Evolutionary conservation across 2,797 vertebrate genomes (phyloP), one percentile per base, ranked within the genome.

Genomic region (Karalla daura): DNA sequence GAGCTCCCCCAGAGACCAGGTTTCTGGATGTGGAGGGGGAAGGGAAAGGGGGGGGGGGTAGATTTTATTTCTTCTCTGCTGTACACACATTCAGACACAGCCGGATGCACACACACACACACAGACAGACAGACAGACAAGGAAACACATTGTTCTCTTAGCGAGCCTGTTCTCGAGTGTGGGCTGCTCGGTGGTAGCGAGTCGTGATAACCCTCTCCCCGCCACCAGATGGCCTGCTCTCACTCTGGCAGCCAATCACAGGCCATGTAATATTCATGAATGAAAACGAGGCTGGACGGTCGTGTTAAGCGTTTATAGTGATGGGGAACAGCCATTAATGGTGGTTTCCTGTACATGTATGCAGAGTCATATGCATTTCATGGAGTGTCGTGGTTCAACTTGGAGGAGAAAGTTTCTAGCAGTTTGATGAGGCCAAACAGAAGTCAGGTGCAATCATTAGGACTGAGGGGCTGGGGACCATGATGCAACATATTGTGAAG

Each of bases 191-290:
- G 49, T 59, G 43, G 46, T 62, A 47, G 68, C 58, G 78, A 88
- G 75, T 84, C 67, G 68, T 84, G 85, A 90, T 82, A 73, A 63
- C 77, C 41, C 1, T 17, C 0, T 70, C 7, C 11, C 69, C 1
- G 0, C 71, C 82, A 84, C 58, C 51, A 68, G 84, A 74, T 78
- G 73, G 80, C 81, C 70, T 71, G 61, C 13, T 85, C 68, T 80
- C 70, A 15, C 76, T 75, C 54, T 76, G 69, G 76, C 80, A 83
- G 61, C 72, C 81, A 77, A 64, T 52, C 45, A 63, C 55, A 10
- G 7, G 11, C 35, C 17, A 69, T 74, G 67, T 62, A 86, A 78
- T 83, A 80, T 73, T 80, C 58, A 53, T 62, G 58, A 85, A 76
- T 78, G 76, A 86, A 87, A 79, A 62, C 69, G 6, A 30, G n/a